Base-by-base conservation (phyloP, 2,113 vertebrate genomes). In the Miniopterus natalensis region DNA sequence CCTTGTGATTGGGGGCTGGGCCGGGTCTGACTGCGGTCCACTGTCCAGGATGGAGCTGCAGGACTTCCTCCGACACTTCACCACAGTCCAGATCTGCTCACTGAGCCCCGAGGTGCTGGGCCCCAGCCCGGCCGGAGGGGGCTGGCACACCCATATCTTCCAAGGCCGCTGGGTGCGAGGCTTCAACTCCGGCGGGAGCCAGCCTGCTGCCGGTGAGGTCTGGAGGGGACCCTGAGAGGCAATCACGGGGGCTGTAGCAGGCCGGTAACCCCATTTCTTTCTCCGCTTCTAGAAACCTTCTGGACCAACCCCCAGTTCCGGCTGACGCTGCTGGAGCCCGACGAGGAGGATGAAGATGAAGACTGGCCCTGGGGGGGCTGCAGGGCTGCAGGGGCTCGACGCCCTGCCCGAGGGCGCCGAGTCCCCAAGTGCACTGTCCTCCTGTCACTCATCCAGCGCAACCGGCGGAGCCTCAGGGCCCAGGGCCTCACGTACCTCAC, bases 251-350 rank as follows among this genome's bases (percentile, higher is more conserved):
- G 11, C 63, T 17, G 21, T 0, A 7, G 10, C 53, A 29, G 63
- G 29, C 23, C 5, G 4, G 6, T 23, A 18, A 31, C 42, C 68
- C 63, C 20, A 3, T 18, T 13, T 29, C 49, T 71, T 31, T 42
- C 57, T 85, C 29, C 13, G 36, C 21, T 18, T 2, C 8, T 49
- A 98, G 98, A 90, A 36, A 97, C 95, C 36, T 98, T 98, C 95
- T 98, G 98, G 98, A 98, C 95, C 74, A 98, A 98, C 70, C 98
- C 98, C 51, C 98, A 98, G 96, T 98, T 97, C 86, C 93, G 95
- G 20, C 93, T 98, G 55, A 96, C 93, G 0, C 95, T 98, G 92
- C 91, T 95, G 83, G 98, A 98, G 51, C 97, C 98, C 0, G 98
- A 98, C 2, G 95, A 96, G 4, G 96, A 96, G 11, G 94, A 97